These are phyloP conservation scores for Charanyca ferruginea DNA, from an alignment of 2,888 invertebrate genomes.

Conservation along the genomic window DNA sequence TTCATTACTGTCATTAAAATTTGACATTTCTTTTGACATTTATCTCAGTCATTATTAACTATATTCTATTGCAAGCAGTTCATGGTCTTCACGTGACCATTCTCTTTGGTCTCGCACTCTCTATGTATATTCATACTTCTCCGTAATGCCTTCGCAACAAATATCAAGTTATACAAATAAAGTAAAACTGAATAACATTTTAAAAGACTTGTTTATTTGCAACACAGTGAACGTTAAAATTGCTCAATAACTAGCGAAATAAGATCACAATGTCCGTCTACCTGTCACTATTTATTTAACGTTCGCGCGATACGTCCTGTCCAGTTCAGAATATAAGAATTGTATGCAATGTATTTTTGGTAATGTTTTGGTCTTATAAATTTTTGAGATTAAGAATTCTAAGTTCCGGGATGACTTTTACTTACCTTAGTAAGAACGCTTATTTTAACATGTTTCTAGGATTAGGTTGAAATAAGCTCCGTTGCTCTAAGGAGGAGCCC, in stretches of 20 bases:
- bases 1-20: too few relatives aligned
- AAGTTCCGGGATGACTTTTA: neutral
- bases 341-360: neutral
- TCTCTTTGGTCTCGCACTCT: neutral
- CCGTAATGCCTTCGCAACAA: constrained; percentile 9
- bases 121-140: constrained; percentile 1
- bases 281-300: constrained; percentile 29
- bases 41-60: neutral
- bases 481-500: too few relatives aligned
- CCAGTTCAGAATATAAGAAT: neutral
- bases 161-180: constrained; percentile 34
- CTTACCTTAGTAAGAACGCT: neutral
- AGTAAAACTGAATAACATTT: constrained; percentile 37
- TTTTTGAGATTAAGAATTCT: too few relatives aligned
- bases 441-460: too few relatives aligned
- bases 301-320: neutral
- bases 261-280: constrained; percentile 45
- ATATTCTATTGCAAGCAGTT: neutral
- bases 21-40: neutral
- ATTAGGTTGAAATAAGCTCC: too few relatives aligned
- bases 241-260: constrained; percentile 46
- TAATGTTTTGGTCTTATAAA: neutral
- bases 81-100: neutral
- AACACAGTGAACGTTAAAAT: constrained; percentile 46
- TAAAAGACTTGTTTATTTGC: constrained; percentile 39